phyloP scores from a whole-genome alignment of 2,113 vertebrate species.

The Polyodon spathula region DNA sequence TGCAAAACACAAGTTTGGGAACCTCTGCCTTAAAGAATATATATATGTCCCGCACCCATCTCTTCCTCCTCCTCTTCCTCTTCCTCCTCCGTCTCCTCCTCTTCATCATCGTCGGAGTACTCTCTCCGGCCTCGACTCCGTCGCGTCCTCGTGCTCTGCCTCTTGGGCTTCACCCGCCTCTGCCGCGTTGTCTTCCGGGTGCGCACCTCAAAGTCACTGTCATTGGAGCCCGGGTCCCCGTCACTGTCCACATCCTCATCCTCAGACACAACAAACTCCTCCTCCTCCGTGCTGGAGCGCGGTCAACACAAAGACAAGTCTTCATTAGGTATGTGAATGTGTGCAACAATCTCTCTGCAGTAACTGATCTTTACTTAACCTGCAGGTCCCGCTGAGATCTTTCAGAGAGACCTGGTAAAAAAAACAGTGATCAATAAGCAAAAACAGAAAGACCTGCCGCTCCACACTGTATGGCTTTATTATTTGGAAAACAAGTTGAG shows the following conservation, averaged over 20 bases:
- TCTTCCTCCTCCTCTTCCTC: constrained; percentile 61
- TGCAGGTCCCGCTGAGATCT: too few species aligned
- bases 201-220: constrained; percentile 64
- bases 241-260: constrained; percentile 70
- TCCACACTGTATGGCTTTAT: too few species aligned
- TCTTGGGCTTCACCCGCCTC: constrained; percentile 44
- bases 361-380: too few species aligned
- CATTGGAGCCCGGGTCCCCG: constrained; percentile 64
- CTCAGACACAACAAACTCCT: constrained; percentile 76
- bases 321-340: too few species aligned
- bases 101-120: constrained; percentile 89
- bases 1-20: too few species aligned
- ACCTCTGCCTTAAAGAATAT: too few species aligned
- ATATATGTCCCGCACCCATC: constrained; percentile 49
- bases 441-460: too few species aligned
- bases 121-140: constrained; percentile 67
- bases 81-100: constrained; percentile 58
- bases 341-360: too few species aligned
- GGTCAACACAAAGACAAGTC: not conserved
- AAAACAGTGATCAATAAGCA: too few species aligned
- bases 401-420: too few species aligned
- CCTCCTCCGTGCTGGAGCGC: constrained; percentile 72
- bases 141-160: constrained; percentile 58
- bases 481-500: too few species aligned
- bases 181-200: constrained; percentile 53